Evolutionary conservation across 2,113 vertebrate genomes (phyloP).

Genomic region (Oreocharis arfaki): DNA sequence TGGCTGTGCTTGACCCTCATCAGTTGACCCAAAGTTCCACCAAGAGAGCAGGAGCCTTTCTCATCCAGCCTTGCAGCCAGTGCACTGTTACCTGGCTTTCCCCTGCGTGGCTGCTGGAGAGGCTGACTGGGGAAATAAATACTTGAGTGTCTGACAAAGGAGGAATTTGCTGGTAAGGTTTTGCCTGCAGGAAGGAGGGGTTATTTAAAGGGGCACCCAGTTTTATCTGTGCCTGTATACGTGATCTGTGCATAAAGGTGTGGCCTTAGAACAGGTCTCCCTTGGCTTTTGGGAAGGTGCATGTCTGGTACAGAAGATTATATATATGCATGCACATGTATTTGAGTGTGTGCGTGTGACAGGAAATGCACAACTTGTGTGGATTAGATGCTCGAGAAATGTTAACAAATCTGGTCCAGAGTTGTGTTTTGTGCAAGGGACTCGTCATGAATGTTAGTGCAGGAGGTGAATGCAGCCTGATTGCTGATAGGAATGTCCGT

Average conservation of each 20-base stretch:
- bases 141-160: neutral
- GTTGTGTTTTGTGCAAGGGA: neutral
- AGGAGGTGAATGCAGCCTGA: neutral
- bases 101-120: neutral
- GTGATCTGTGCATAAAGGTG: neutral
- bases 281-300: neutral
- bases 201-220: neutral
- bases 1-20: neutral
- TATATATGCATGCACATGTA: neutral
- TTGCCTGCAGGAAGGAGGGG: neutral
- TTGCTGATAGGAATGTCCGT: neutral
- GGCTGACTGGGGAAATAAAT: neutral
- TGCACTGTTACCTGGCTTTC: neutral
- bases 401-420: neutral
- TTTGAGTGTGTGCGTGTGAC: neutral
- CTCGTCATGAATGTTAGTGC: neutral
- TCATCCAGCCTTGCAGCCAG: neutral
- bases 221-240: neutral
- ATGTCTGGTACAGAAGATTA: neutral
- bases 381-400: neutral
- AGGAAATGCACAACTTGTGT: accelerated
- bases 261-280: neutral
- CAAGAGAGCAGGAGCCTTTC: neutral
- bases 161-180: neutral
- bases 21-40: neutral